Evolutionary conservation across 2,888 invertebrate genomes (phyloP), one percentile per base, ranked within the genome.

Genomic region (Leptopterna dolabrata): DNA sequence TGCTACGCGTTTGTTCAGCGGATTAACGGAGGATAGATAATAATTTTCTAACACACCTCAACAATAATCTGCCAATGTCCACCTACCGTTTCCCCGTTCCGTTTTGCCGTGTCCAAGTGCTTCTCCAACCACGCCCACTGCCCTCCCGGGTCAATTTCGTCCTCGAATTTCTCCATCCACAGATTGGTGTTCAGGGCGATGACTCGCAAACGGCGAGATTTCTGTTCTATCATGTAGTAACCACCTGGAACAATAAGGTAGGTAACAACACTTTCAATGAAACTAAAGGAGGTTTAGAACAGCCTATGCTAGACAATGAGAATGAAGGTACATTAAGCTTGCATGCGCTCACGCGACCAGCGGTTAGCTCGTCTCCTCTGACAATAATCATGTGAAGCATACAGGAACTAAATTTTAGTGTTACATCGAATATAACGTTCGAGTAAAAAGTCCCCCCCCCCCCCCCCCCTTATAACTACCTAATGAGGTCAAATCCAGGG

Each of bases 141-240:
- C 89, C 94, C 94, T 88, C 94, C 93, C 1, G 96, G 95, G 91
- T 96, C 96, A 88, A 93, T 93, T 88, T 93, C 93, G 87, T 91
- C 92, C 88, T 91, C 91, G 80, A 91, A 90, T 90, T 87, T 91
- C 91, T 92, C 90, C 94, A 93, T 95, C 95, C 92, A 97, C 90
- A 97, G 93, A 92, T 97, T 97, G 71, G 97, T 97, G 93, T 98
- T 98, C 90, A 98, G 93, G 30, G 96, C 96, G 88, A 98, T 94
- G 91, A 98, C 95, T 90, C 96, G 94, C 82, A 97, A 94, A 91
- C 95, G 96, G 91, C 95, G 94, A 90, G 95, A 94, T 90, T 96
- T 96, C 91, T 95, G 95, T 91, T 96, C 96, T 91, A 97, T 96
- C 90, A 96, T 96, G 92, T 97, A 98, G 93, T 96, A 98, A 83